Conservation (phyloP, 2,113 vertebrate genomes). For the Indri indri region DNA sequence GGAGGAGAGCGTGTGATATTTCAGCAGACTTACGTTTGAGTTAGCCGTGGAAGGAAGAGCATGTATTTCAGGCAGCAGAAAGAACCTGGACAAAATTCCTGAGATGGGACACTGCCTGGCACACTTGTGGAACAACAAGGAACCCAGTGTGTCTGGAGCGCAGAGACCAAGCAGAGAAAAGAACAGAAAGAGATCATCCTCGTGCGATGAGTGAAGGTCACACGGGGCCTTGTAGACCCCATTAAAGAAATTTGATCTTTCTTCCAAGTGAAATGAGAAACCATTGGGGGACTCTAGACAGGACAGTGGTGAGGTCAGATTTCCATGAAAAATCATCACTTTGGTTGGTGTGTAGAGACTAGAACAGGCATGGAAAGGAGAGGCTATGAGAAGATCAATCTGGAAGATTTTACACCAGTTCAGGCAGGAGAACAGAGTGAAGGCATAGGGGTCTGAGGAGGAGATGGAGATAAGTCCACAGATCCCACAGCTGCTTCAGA, state of each 20-base stretch:
- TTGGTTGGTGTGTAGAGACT: neutral
- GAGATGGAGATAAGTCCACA: neutral
- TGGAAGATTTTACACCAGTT: neutral
- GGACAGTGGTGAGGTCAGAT: neutral
- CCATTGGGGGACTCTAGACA: neutral
- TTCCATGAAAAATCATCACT: neutral
- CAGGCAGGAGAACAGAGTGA: neutral
- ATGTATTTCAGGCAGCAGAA: neutral
- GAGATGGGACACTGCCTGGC: neutral
- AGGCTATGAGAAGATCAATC: neutral
- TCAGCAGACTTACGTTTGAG: neutral
- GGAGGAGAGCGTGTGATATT: neutral
- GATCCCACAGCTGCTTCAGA: neutral
- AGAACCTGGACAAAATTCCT: neutral
- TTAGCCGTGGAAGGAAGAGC: neutral
- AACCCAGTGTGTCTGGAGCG: neutral
- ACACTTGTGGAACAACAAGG: neutral
- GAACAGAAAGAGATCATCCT: neutral
- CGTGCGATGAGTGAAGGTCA: neutral
- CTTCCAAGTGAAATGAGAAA: neutral
- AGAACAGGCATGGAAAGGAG: neutral
- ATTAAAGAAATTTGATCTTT: neutral
- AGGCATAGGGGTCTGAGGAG: rapidly evolving
- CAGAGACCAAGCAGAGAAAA: neutral
- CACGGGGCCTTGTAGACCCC: neutral